Evolutionary conservation across 2,888 invertebrate species (phyloP).

Genomic region (Callinectes sapidus): DNA sequence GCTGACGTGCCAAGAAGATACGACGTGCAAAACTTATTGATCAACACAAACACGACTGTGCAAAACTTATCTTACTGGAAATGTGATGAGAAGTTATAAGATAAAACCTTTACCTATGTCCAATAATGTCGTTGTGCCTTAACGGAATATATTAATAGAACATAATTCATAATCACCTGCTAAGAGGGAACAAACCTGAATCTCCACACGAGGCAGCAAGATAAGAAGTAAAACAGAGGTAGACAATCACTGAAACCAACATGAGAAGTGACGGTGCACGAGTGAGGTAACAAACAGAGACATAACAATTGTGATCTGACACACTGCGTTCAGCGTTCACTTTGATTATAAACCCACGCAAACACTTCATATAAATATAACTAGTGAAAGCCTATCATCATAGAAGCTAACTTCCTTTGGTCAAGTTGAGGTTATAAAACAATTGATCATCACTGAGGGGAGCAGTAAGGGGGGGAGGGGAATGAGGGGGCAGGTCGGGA

Average conservation of each 20-base stretch:
- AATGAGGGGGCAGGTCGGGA: slow-evolving; percentile 19
- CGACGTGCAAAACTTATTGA: slow-evolving; percentile 35
- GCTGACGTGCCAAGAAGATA: slow-evolving; percentile 36
- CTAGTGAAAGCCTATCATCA: slow-evolving; percentile 15
- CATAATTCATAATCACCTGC: neutral
- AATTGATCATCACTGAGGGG: slow-evolving; percentile 34
- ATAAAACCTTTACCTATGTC: slow-evolving; percentile 46
- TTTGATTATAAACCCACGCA: slow-evolving; percentile 36
- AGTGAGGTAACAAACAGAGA: slow-evolving; percentile 8
- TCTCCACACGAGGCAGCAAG: neutral
- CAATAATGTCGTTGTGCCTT: slow-evolving; percentile 53
- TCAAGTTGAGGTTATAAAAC: slow-evolving; percentile 32
- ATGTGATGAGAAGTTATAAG: slow-evolving; percentile 47
- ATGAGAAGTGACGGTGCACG: slow-evolving; percentile 37
- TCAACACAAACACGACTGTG: slow-evolving; percentile 39
- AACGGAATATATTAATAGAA: slow-evolving; percentile 43
- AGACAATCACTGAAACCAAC: slow-evolving; percentile 16
- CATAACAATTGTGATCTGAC: neutral
- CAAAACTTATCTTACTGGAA: slow-evolving; percentile 55
- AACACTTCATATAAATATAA: slow-evolving; percentile 32
- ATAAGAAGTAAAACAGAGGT: neutral
- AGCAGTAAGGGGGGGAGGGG: neutral
- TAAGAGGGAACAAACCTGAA: neutral
- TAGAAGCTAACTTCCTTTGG: slow-evolving; percentile 19
- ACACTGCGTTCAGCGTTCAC: slow-evolving; percentile 17